Conservation (phyloP, 2,113 vertebrate genomes). For the Halichoerus grypus region DNA sequence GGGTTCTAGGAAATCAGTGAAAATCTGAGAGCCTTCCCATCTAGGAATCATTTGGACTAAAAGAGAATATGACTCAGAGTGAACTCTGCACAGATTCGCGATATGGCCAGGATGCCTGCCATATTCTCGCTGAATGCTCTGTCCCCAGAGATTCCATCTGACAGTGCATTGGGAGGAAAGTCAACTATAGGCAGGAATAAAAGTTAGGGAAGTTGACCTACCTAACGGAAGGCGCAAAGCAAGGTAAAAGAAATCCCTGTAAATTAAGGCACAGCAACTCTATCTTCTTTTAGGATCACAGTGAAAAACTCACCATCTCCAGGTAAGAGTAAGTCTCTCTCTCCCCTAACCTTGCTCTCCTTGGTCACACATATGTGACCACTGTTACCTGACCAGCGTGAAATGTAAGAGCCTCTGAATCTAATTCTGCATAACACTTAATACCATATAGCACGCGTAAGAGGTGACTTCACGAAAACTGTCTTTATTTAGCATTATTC, state of each 20-base stretch:
- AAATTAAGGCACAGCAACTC: background rate
- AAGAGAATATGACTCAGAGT: background rate
- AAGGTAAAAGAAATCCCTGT: background rate
- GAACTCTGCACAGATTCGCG: background rate
- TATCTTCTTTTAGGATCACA: background rate
- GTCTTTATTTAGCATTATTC: background rate
- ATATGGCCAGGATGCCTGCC: background rate
- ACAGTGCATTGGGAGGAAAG: background rate
- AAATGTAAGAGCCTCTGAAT: conserved; percentile 23
- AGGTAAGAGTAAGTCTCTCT: too few species aligned
- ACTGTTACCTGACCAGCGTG: background rate
- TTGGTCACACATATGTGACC: background rate
- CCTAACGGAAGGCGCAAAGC: background rate
- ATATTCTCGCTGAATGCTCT: background rate
- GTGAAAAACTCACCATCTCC: background rate
- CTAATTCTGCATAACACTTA: background rate
- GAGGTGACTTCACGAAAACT: conserved; percentile 33
- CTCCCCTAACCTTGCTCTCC: background rate
- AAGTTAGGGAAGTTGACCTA: background rate
- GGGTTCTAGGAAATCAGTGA: background rate
- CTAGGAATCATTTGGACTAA: background rate
- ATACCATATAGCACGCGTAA: background rate
- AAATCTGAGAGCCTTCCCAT: background rate
- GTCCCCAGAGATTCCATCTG: background rate
- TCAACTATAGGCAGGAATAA: background rate